A percentile compares a stretch with the other conserved stretches of the same genome.
phyloP scores from a whole-genome alignment of 2,888 invertebrate genomes.

The Danaus chrysippus region DNA sequence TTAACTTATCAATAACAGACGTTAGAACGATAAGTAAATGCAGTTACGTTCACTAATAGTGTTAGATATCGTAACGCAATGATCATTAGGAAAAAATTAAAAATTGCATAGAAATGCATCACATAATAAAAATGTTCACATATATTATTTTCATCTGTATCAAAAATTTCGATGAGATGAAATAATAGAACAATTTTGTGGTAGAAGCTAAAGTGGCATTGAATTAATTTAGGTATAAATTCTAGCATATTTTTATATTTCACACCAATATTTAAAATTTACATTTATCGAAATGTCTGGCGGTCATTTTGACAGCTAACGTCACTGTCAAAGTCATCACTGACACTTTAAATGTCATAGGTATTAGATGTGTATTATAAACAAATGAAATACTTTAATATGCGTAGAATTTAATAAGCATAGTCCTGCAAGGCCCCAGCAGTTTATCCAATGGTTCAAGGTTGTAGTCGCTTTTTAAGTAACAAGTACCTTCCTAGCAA shows the following conservation, averaged over 20 bases:
- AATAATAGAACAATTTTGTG: neutral
- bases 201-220: neutral
- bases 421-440: neutral
- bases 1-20: constrained; percentile 21
- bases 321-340: too few relatives aligned
- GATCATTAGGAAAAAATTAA: constrained; percentile 9
- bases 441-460: neutral
- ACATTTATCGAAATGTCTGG: too few relatives aligned
- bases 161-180: neutral
- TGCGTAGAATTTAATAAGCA: neutral
- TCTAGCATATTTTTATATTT: too few relatives aligned
- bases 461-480: constrained; percentile 7
- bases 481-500: constrained; percentile 35
- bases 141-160: neutral
- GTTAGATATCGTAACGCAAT: constrained; percentile 14
- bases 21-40: constrained; percentile 15
- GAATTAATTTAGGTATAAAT: too few relatives aligned
- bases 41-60: constrained; percentile 10
- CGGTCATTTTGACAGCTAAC: too few relatives aligned
- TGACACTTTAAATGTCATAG: too few relatives aligned
- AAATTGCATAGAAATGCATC: neutral
- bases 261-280: too few relatives aligned
- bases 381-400: neutral
- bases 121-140: neutral
- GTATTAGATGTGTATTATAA: too few relatives aligned